Base-by-base conservation (phyloP, 1,140 invertebrate genomes). In the Armadillidium nasatum region DNA sequence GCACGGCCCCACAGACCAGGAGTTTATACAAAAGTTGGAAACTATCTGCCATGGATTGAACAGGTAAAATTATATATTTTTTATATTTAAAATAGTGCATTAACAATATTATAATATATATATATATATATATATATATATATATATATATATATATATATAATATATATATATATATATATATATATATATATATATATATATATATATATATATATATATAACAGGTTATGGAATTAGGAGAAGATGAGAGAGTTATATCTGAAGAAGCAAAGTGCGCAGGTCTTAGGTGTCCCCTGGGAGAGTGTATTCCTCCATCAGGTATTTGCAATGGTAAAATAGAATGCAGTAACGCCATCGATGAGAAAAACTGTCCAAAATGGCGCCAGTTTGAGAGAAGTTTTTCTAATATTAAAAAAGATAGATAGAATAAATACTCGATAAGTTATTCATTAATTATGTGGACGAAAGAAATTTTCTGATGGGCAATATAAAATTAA, bases 21-120 rank as follows among this genome's bases (percentile, higher is more conserved):
- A n/a, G 91, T 91, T 75, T 95, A 95, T 80, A 93, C 92, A 0
- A 88, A 88, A 83, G 90, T 94, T 21, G 89, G 88, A 50, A 84
- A 89, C n/a, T 93, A 89, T 83, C 80, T 90, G 4, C 83, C 88
- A 66, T 95, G 93, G 93, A 92, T 94, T 74, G 85, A 85, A 74
- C 84, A 87, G 78, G 80, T 81, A 15, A 15, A 50, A 50, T 50
- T 50, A 50, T 50, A 50, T 9, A 15, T n/a, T n/a, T n/a, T n/a
- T n/a, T n/a, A n/a, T n/a, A n/a, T n/a, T n/a, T n/a, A n/a, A n/a
- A n/a, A n/a, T n/a, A n/a, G n/a, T n/a, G n/a, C n/a, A n/a, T n/a
- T n/a, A n/a, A n/a, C n/a, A n/a, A n/a, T n/a, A n/a, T 50, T 15
- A 50, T 15, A 10, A 50, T 50, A 50, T 50, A 50, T 50, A 50